These are phyloP conservation scores for Heliconius hortense DNA, from an alignment of 2,888 invertebrate species.

Conservation along the genomic window DNA sequence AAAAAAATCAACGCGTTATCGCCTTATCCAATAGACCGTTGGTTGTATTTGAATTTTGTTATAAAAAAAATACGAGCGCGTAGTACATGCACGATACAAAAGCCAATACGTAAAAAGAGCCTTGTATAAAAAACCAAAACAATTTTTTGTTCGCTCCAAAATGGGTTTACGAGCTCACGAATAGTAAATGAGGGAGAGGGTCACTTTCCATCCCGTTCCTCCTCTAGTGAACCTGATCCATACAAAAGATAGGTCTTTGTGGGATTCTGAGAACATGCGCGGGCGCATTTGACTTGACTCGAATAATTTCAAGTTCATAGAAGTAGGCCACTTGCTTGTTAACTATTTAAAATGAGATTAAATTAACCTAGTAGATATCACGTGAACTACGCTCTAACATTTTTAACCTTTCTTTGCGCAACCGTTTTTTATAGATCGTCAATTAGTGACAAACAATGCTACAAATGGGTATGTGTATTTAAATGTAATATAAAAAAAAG, in stretches of 20 bases:
- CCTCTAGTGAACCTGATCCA: conserved; percentile 66
- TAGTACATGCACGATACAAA: conserved; percentile 67
- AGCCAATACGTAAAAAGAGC: conserved; percentile 63
- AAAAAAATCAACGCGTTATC: conserved; percentile 54
- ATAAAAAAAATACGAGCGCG: conserved; percentile 58
- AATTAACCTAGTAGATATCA: conserved; percentile 17
- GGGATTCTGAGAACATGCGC: conserved; percentile 65
- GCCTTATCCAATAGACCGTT: conserved; percentile 52
- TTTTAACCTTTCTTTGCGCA: not conserved
- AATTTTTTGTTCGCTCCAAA: conserved; percentile 73
- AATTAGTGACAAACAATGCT: not conserved
- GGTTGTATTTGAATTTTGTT: conserved; percentile 69
- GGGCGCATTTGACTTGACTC: conserved; percentile 41
- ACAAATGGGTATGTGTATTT: not conserved
- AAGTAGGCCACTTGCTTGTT: conserved; percentile 39
- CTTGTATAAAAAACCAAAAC: conserved; percentile 73
- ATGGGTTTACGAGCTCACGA: conserved; percentile 77
- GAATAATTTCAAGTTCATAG: conserved; percentile 45
- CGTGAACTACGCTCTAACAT: not conserved
- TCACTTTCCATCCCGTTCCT: conserved; percentile 51
- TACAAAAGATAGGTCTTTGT: conserved; percentile 60
- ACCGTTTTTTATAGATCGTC: not conserved
- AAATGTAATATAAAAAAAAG: not conserved
- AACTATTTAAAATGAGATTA: conserved; percentile 15
- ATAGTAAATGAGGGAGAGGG: conserved; percentile 70